Conservation (phyloP, 1,140 invertebrate genomes). For the Drosophila persimilis region DNA sequence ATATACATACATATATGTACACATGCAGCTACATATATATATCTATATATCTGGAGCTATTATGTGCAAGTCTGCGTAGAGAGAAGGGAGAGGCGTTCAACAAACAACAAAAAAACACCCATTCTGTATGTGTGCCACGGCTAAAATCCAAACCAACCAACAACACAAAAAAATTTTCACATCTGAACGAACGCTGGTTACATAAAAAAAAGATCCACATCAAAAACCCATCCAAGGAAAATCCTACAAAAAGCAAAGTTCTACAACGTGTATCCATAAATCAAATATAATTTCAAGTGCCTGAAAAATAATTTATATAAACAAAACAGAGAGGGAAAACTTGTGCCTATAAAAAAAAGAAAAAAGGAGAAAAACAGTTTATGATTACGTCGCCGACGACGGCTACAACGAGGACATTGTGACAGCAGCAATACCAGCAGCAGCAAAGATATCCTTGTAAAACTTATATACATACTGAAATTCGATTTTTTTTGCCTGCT, state of each 20-base stretch:
- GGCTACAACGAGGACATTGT: slow-evolving; percentile 49
- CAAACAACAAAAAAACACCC: slow-evolving; percentile 46
- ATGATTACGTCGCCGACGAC: slow-evolving; percentile 38
- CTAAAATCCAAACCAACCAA: slow-evolving; percentile 19
- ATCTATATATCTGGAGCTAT: slow-evolving; percentile 47
- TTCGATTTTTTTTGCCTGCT: slow-evolving; percentile 59
- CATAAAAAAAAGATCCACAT: slow-evolving; percentile 63
- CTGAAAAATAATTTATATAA: slow-evolving; percentile 8
- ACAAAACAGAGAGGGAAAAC: slow-evolving; percentile 1
- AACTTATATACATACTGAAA: slow-evolving; percentile 72
- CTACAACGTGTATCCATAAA: neutral
- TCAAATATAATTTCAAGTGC: slow-evolving; percentile 14
- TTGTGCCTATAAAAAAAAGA: slow-evolving; percentile 2
- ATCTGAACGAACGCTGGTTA: slow-evolving; percentile 59
- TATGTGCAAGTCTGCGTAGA: slow-evolving; percentile 66
- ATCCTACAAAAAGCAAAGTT: too few species aligned
- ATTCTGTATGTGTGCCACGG: slow-evolving; percentile 63
- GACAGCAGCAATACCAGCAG: slow-evolving; percentile 36
- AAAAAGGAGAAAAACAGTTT: slow-evolving; percentile 13
- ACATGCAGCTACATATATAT: slow-evolving; percentile 48
- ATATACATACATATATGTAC: slow-evolving; percentile 52
- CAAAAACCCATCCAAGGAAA: slow-evolving; percentile 1
- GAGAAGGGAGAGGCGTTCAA: slow-evolving; percentile 40
- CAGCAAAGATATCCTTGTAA: slow-evolving; percentile 64
- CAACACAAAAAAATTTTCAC: slow-evolving; percentile 46